Conservation (phyloP, 2,888 invertebrate species). For the Pyrrhia umbra region DNA sequence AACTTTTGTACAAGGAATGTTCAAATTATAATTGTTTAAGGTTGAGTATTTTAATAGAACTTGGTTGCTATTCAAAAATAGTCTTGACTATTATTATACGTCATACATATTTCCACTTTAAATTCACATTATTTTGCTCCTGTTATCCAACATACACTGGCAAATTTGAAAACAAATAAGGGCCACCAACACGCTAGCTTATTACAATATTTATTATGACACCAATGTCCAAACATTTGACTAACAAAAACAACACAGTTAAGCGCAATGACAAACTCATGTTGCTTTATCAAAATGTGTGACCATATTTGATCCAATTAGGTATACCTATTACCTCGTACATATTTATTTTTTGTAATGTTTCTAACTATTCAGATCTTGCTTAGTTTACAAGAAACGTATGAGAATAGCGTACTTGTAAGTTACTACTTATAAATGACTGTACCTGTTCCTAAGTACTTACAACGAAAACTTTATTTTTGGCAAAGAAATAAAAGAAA, state of each 20-base stretch:
- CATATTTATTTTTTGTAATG: slow-evolving; percentile 1
- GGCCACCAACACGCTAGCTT: slow-evolving; percentile 15
- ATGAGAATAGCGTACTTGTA: background rate
- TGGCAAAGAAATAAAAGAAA: background rate
- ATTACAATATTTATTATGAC: slow-evolving; percentile 41
- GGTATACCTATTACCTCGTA: too few relatives aligned
- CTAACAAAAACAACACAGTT: slow-evolving; percentile 40
- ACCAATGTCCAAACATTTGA: slow-evolving; percentile 34
- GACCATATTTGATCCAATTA: slow-evolving; percentile 18
- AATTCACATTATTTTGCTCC: background rate
- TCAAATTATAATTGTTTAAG: slow-evolving; percentile 8
- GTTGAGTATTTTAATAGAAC: background rate
- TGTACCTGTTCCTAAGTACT: background rate
- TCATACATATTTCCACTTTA: background rate
- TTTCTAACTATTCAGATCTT: background rate
- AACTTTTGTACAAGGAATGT: slow-evolving; percentile 15
- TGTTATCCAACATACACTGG: slow-evolving; percentile 4
- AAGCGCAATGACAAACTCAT: slow-evolving; percentile 36
- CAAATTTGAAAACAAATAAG: slow-evolving; percentile 28
- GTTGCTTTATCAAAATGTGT: slow-evolving; percentile 40
- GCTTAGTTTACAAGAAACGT: background rate
- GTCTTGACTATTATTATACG: background rate
- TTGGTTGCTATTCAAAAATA: background rate
- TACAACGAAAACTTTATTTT: background rate
- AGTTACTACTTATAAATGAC: background rate